Base-by-base conservation (phyloP, 2,113 vertebrate species). In the Xiphophorus couchianus region DNA sequence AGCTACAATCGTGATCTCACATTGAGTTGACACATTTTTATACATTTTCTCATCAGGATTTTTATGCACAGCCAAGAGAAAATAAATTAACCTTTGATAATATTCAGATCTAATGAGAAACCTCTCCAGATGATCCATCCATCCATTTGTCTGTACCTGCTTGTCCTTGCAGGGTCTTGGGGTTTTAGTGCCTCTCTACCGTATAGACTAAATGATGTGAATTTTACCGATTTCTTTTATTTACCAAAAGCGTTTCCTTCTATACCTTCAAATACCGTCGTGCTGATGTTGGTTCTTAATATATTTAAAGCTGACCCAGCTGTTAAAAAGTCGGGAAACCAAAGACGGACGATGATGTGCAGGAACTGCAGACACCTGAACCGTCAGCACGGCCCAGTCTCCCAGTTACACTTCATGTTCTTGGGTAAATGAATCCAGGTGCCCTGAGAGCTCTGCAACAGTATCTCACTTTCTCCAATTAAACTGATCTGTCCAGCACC, bases 391-490 rank as follows among this genome's bases (percentile, higher is more conserved):
- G 69, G 73, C 63, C 44, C 77, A 69, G 48, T 37, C 60, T 62
- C 77, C 33, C 29, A 1, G 28, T 80, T 74, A 77, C 83, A 75
- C 81, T 83, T 66, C 1, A 9, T 86, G 85, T 88, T 85, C 80
- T 69, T 60, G 39, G 5, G 73, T 89, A 88, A 89, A 86, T 37
- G 73, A 83, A 77, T 74, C 69, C 73, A 44, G 74, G 19, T 44
- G 62, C 77, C 8, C 33, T 22, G 60, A 30, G 73, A 86, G 86
- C 82, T 62, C 84, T 48, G 76, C 78, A 81, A 68, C 80, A 83
- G 88, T 71, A 71, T 84, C 79, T 88, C 81, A 62, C 88, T 81
- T 77, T 83, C 78, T 90, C 89, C 85, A 91, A 92, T 92, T 90
- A 91, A 73, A 78, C 76, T 63, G 80, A 88, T 89, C 80, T 80